Percentiles rank a stretch among this genome's conserved stretches.
phyloP scores from a whole-genome alignment of 2,797 vertebrate species.

The Hydrocynus forskahlii region DNA sequence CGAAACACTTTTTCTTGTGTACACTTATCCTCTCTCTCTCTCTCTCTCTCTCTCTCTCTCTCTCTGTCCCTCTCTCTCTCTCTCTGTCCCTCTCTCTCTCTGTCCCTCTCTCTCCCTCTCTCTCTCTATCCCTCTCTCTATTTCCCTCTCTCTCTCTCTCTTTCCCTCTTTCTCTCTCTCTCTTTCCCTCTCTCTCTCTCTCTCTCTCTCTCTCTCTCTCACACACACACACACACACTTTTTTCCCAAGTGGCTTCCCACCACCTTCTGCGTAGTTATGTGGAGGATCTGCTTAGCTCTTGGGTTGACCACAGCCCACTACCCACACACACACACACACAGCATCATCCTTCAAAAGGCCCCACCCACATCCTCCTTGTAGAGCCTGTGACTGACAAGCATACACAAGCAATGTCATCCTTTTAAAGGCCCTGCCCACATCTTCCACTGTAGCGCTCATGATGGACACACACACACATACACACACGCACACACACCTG shows the following conservation, averaged over 20 bases:
- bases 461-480: conserved; percentile 8
- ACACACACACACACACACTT: background rate
- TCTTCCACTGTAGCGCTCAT: conserved; percentile 5
- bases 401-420: background rate
- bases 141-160: no score
- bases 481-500: conserved; percentile 43
- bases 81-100: no score
- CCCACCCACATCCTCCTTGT: conserved; percentile 23
- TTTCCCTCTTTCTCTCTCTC: no score
- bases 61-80: no score
- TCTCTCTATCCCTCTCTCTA: no score
- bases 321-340: conserved; percentile 47
- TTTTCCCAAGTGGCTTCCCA: conserved; percentile 35
- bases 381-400: conserved; percentile 24
- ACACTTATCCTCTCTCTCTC: no score
- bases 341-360: conserved; percentile 15
- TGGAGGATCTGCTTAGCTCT: conserved; percentile 21
- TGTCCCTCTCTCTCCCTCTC: no score
- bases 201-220: background rate
- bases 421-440: background rate
- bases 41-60: no score
- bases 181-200: background rate
- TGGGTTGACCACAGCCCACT: conserved; percentile 21
- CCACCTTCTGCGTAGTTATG: conserved; percentile 20
- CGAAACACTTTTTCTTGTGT: no score